These are phyloP conservation scores for Oryzias dopingdopingensis DNA, from an alignment of 2,797 vertebrate genomes.

Conservation along the genomic window DNA sequence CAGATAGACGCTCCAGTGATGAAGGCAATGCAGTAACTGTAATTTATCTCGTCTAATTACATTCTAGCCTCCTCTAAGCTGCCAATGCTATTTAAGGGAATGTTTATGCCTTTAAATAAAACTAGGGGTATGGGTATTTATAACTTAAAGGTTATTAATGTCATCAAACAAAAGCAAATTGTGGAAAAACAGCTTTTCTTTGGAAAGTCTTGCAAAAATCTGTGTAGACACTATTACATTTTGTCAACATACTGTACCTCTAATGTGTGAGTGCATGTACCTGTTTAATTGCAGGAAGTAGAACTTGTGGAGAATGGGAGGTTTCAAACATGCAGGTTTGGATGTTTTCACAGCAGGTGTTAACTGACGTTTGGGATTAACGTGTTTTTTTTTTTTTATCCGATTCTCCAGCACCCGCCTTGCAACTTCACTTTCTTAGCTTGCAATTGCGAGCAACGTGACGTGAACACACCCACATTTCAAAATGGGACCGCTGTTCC, in stretches of 20 bases:
- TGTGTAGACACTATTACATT: too few relatives aligned
- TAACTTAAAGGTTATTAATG: background rate
- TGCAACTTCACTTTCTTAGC: background rate
- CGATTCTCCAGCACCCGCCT: background rate
- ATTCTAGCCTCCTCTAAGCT: constrained; percentile 16
- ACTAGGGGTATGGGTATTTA: background rate
- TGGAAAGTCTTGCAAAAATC: too few relatives aligned
- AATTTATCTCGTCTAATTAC: constrained; percentile 36
- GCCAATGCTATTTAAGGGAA: background rate
- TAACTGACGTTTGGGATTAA: too few relatives aligned
- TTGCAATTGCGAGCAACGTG: background rate
- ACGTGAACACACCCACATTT: background rate
- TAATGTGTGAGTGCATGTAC: too few relatives aligned
- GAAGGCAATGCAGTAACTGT: constrained; percentile 27
- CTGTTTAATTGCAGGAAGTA: too few relatives aligned
- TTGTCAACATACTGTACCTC: too few relatives aligned
- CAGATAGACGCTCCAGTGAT: constrained; percentile 40
- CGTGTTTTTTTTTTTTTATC: background rate
- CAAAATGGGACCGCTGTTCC: background rate
- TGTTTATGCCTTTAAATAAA: constrained; percentile 9
- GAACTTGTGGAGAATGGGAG: too few relatives aligned
- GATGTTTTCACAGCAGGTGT: too few relatives aligned
- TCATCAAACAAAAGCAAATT: constrained; percentile 6
- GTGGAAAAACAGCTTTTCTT: too few relatives aligned
- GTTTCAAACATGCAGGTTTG: too few relatives aligned